Base-by-base conservation (phyloP, 2,113 vertebrate species). In the Cavia porcellus region DNA sequence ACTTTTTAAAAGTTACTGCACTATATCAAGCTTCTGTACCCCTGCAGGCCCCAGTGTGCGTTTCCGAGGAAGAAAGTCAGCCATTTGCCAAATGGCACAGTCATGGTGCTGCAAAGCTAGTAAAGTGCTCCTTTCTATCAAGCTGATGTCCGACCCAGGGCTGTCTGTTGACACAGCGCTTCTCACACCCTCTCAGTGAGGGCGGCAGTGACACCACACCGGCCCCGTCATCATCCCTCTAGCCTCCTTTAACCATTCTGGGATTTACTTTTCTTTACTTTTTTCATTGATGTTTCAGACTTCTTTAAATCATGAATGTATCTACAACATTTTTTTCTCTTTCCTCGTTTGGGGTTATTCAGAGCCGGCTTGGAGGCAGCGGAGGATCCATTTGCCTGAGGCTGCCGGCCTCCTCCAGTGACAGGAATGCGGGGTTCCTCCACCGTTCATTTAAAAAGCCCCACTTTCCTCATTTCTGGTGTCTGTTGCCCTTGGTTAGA, bases 381-480 rank as follows among this genome's bases (percentile, higher is more conserved):
- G n/a, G 38, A 74, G 66, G 32, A 15, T 68, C 35, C 66, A 19
- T 19, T 68, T 35, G 66, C 30, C 24, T 57, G 11, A 89, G 28
- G 28, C 84, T 72, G 72, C 89, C n/a, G 66, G 45, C n/a, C 10
- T 8, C 50, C 52, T 93, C 80, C 62, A 72, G 61, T 61, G 72
- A 59, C 66, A 68, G 77, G 42, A 79, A 28, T 28, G 47, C 0
- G 87, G 47, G 66, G 59, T 0, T 28, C 25, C 19, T 38, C 35
- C 32, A 50, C 50, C 30, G 91, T 96, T 87, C 38, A 80, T 84
- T 30, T 19, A 79, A 92, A 83, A 89, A 32, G 68, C 38, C 28
- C 13, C 52, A 14, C 59, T 91, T 45, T 57, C 19, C 50, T 70
- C 3, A 50, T 66, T 94, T 87, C 90, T 5, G 15, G 14, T 90